These are phyloP conservation scores for Larimichthys crocea DNA, from an alignment of 2,113 vertebrate species.

Conservation along the genomic window DNA sequence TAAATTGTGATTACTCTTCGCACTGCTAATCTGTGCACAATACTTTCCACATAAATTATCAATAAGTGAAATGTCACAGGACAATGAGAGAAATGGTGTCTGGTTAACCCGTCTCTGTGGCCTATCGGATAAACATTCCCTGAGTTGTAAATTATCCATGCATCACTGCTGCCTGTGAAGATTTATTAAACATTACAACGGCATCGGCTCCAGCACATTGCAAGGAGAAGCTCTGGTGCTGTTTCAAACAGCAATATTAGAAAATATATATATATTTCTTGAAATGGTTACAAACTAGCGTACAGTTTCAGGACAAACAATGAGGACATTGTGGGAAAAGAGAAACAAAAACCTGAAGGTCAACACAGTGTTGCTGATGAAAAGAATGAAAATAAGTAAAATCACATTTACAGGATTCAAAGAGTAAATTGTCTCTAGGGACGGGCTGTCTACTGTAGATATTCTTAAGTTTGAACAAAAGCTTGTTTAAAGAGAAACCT, in stretches of 20 bases:
- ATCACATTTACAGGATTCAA: too few relatives aligned
- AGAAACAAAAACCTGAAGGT: background rate
- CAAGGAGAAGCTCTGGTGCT: background rate
- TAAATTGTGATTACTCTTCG: conserved; percentile 46
- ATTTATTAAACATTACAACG: conserved; percentile 54
- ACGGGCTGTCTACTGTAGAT: too few relatives aligned
- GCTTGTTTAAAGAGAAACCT: too few relatives aligned
- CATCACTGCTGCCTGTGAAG: conserved; percentile 29
- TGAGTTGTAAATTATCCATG: conserved; percentile 58
- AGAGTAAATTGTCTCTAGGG: too few relatives aligned
- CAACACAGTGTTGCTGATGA: background rate
- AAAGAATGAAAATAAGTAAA: background rate
- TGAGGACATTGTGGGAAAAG: too few relatives aligned
- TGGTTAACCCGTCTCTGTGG: conserved; percentile 34
- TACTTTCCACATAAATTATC: conserved; percentile 55
- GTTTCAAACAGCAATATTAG: background rate
- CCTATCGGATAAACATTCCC: conserved; percentile 54
- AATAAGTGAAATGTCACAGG: conserved; percentile 72
- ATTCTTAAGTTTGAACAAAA: too few relatives aligned
- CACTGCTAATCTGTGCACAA: conserved; percentile 49
- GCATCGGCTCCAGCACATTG: conserved; percentile 4
- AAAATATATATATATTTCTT: background rate
- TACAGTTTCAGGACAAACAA: background rate
- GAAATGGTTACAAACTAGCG: background rate
- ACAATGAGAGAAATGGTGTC: conserved; percentile 51